These are phyloP conservation scores for Platygyra sinensis DNA, from an alignment of 64 coral and sea anemone genomes.

Conservation along the genomic window DNA sequence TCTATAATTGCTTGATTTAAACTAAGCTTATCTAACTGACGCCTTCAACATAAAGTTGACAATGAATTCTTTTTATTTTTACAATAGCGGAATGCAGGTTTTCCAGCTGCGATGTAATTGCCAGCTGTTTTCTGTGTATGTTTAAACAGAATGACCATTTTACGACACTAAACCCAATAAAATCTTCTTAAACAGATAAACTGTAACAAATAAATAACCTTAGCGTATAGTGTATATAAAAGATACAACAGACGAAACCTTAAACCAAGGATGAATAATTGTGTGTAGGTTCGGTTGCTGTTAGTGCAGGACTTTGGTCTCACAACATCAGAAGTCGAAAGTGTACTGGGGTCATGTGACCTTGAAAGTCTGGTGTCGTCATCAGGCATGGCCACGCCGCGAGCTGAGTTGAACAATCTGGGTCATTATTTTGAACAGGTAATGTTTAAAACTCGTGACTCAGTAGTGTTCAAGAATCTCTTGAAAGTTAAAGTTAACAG, in stretches of 20 bases:
- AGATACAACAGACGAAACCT: background rate
- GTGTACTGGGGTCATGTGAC: constrained; percentile 41
- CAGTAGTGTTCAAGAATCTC: too few relatives aligned
- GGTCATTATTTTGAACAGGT: constrained; percentile 42
- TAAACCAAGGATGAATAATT: background rate
- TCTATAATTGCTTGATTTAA: too few relatives aligned
- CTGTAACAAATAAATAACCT: background rate
- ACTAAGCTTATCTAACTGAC: too few relatives aligned
- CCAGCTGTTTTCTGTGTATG: too few relatives aligned
- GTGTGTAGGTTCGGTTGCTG: constrained; percentile 29
- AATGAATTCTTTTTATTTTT: too few relatives aligned
- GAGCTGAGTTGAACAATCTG: constrained; percentile 16
- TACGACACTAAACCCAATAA: background rate
- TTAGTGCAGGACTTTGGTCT: constrained; percentile 28
- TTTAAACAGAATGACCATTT: too few relatives aligned
- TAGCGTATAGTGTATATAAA: background rate
- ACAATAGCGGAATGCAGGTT: too few relatives aligned
- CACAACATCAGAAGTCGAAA: constrained; percentile 21
- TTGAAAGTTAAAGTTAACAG: background rate
- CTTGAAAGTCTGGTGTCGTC: constrained; percentile 36
- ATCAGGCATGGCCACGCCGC: constrained; percentile 17
- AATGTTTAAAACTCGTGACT: background rate
- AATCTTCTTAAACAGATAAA: background rate
- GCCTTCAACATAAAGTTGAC: too few relatives aligned
- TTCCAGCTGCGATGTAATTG: too few relatives aligned